phyloP scores from a whole-genome alignment of 1,140 invertebrate genomes.

The Pollicipes pollicipes region DNA sequence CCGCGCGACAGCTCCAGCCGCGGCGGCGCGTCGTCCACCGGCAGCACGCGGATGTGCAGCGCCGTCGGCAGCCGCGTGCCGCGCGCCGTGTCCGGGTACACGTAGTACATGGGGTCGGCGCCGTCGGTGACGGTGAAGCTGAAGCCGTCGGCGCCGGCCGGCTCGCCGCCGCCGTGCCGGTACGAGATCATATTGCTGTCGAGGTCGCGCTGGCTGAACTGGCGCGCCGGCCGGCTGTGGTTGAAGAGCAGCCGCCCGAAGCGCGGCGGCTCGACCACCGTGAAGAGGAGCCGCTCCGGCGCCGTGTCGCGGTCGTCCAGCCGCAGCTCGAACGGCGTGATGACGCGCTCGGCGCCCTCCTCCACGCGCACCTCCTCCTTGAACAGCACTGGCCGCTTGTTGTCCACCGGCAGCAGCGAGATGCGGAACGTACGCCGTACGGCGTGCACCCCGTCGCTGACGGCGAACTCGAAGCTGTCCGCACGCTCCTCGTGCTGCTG shows the following conservation, averaged over 20 bases:
- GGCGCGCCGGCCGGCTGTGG: constrained; percentile 20
- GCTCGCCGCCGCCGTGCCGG: constrained; percentile 21
- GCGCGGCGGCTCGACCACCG: constrained; percentile 24
- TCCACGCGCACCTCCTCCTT: constrained; percentile 23
- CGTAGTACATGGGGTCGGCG: constrained; percentile 25
- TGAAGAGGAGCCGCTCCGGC: constrained; percentile 24
- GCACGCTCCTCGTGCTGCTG: constrained; percentile 27
- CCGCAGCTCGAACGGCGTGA: constrained; percentile 29
- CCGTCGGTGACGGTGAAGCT: constrained; percentile 27
- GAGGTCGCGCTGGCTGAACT: constrained; percentile 26
- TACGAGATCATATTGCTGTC: constrained; percentile 26
- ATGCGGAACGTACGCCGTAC: constrained; percentile 28
- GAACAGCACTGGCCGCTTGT: constrained; percentile 28
- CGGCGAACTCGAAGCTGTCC: constrained; percentile 31
- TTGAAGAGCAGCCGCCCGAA: constrained; percentile 27
- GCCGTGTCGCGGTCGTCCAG: constrained; percentile 28
- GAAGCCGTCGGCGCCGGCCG: constrained; percentile 25
- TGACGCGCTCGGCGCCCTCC: constrained; percentile 25
- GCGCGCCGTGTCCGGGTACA: constrained; percentile 23
- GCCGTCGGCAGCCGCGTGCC: constrained; percentile 23
- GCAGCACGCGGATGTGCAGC: constrained; percentile 25
- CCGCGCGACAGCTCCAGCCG: constrained; percentile 22
- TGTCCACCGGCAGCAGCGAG: constrained; percentile 27
- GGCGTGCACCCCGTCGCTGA: constrained; percentile 28
- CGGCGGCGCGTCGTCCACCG: constrained; percentile 27